phyloP scores from a whole-genome alignment of 1,140 invertebrate genomes.

The Cydia strobilella region DNA sequence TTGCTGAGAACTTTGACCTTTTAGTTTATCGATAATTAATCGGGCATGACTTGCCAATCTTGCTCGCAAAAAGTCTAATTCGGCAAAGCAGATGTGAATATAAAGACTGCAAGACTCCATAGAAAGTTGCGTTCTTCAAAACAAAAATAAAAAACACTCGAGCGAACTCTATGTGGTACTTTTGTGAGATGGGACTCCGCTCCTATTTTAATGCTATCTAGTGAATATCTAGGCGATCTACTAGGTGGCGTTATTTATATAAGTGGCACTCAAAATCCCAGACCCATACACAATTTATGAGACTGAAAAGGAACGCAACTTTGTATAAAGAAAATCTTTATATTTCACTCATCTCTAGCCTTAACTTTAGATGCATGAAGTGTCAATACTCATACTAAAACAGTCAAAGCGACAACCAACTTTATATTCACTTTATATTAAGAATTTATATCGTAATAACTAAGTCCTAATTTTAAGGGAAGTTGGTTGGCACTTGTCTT shows the following conservation, averaged over 20 bases:
- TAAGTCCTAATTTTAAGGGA: too few relatives aligned
- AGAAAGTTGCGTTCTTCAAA: not conserved
- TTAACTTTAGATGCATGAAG: too few relatives aligned
- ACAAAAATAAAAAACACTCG: not conserved
- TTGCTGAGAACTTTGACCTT: constrained; percentile 1
- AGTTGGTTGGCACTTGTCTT: too few relatives aligned
- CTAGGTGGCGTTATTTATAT: not conserved
- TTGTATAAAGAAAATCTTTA: not conserved
- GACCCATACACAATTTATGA: too few relatives aligned
- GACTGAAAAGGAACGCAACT: not conserved
- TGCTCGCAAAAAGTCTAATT: not conserved
- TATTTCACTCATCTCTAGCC: not conserved
- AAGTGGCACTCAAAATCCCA: not conserved
- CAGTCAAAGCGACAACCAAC: too few relatives aligned
- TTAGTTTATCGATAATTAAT: not conserved
- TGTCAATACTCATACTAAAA: too few relatives aligned
- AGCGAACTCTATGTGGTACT: not conserved
- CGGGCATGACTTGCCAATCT: constrained; percentile 11
- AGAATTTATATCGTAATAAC: too few relatives aligned
- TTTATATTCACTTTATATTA: too few relatives aligned
- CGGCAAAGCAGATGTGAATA: not conserved
- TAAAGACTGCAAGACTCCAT: not conserved
- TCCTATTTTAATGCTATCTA: not conserved
- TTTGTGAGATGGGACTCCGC: not conserved
- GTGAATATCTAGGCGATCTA: not conserved